phyloP scores from a whole-genome alignment of 2,888 invertebrate species.

The Anagyrus pseudococci region DNA sequence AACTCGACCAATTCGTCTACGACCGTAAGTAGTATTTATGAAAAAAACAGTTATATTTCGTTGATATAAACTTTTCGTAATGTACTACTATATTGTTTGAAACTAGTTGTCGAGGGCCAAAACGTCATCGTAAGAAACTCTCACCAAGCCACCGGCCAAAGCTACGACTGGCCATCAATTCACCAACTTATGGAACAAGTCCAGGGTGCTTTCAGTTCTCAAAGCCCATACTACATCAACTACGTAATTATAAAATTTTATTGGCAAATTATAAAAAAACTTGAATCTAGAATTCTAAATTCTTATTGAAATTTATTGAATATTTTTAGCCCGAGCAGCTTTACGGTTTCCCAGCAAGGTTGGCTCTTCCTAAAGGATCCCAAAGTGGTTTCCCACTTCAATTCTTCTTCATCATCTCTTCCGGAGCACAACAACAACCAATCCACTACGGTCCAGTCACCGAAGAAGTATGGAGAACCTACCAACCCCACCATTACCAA shows the following conservation, averaged over 20 bases:
- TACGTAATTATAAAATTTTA: constrained; percentile 46
- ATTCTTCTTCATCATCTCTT: constrained; percentile 68
- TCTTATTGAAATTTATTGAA: no score
- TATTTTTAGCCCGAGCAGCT: constrained; percentile 61
- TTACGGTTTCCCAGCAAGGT: constrained; percentile 69
- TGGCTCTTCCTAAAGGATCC: constrained; percentile 72
- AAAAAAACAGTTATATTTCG: background rate
- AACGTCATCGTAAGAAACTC: constrained; percentile 76
- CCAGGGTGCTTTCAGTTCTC: constrained; percentile 63
- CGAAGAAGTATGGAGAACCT: constrained; percentile 29
- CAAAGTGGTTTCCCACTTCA: constrained; percentile 70
- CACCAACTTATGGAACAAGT: constrained; percentile 71
- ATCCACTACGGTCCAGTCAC: constrained; percentile 62
- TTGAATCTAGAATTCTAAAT: background rate
- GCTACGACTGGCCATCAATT: constrained; percentile 65
- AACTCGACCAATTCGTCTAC: constrained; percentile 67
- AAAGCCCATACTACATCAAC: constrained; percentile 56
- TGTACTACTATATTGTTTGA: background rate
- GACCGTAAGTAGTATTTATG: constrained; percentile 60
- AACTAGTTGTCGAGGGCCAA: constrained; percentile 68
- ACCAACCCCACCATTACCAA: constrained; percentile 46
- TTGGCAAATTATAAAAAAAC: no score
- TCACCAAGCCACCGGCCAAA: constrained; percentile 63
- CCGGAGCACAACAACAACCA: constrained; percentile 61
- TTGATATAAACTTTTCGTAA: background rate